These are phyloP conservation scores for Parochlus steinenii DNA, from an alignment of 2,888 invertebrate species.

Conservation along the genomic window DNA sequence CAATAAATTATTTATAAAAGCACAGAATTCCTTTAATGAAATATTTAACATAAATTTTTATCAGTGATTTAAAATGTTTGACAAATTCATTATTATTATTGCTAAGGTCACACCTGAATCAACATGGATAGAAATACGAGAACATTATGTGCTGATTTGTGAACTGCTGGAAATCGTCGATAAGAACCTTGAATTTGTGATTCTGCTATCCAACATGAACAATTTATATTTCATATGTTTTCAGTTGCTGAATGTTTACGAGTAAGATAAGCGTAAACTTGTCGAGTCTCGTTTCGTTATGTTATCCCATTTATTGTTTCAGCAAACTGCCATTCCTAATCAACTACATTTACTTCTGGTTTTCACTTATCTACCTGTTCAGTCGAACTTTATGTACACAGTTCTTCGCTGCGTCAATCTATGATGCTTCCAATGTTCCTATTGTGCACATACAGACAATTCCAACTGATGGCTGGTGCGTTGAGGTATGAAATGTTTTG, in stretches of 20 bases:
- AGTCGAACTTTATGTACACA: neutral
- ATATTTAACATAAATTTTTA: no score
- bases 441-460: neutral
- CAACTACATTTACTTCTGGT: slow-evolving; percentile 10
- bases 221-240: slow-evolving; percentile 52
- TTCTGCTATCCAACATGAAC: slow-evolving; percentile 42
- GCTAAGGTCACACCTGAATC: slow-evolving; percentile 38
- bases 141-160: slow-evolving; percentile 42
- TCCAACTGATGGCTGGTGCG: slow-evolving; percentile 4
- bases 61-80: no score
- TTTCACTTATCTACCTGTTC: neutral
- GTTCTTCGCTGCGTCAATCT: slow-evolving; percentile 3
- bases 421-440: slow-evolving; percentile 2
- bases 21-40: no score
- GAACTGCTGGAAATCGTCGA: slow-evolving; percentile 39
- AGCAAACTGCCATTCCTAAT: slow-evolving; percentile 2
- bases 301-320: neutral
- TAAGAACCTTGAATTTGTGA: slow-evolving; percentile 36
- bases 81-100: no score
- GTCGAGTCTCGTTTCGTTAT: neutral
- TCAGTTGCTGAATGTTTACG: slow-evolving; percentile 45
- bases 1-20: no score
- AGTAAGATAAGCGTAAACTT: slow-evolving; percentile 29
- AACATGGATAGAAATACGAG: slow-evolving; percentile 42
- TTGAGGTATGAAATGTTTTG: slow-evolving; percentile 2